Evolutionary conservation across 2,797 vertebrate genomes (phyloP), one percentile per base, ranked within the genome.

Genomic region (Galago senegalensis): DNA sequence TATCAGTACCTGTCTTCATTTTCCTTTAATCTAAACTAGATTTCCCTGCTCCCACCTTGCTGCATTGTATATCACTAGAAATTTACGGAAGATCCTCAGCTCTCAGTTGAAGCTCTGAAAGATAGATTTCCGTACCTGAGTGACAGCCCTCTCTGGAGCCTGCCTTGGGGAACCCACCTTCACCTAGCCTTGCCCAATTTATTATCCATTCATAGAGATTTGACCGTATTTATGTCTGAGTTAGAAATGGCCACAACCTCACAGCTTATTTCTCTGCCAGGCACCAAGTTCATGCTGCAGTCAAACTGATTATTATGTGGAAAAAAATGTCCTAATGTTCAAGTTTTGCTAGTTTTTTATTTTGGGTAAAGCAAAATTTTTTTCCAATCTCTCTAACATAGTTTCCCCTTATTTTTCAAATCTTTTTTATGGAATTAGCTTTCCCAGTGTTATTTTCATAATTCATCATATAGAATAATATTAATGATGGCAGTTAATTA

Each of bases 301-400:
- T 93, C 37, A 70, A 8, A 43, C 4, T 79, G 43, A 63, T 63
- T 43, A 53, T 29, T 80, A 63, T 49, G 16, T 70, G 21, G 46
- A 84, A 95, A 84, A 61, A 13, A 84, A 53, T 84, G 31, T 49
- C 18, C 18, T 81, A 81, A 69, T 75, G 29, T 53, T 89, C 49
- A 75, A n/a, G 31, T 46, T 16, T 85, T 61, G 5, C 61, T 69
- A 43, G n/a, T 12, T 91, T 89, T 84, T 88, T 46, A 80, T 34
- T 89, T 85, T 43, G 58, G 61, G 10, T 43, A 69, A 60, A 17
- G 9, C 65, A 94, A 56, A 46, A 92, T 67, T 21, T 81, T 80
- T 92, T 96, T 69, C 86, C 86, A 56, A 86, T 34, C 60, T 70
- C 27, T 88, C 23, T 65, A 72, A 82, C 72, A 56, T 43, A 40